A percentile compares a stretch with the other conserved stretches of the same genome.
phyloP scores from a whole-genome alignment of 1,140 invertebrate genomes.

The Argopecten irradians region DNA sequence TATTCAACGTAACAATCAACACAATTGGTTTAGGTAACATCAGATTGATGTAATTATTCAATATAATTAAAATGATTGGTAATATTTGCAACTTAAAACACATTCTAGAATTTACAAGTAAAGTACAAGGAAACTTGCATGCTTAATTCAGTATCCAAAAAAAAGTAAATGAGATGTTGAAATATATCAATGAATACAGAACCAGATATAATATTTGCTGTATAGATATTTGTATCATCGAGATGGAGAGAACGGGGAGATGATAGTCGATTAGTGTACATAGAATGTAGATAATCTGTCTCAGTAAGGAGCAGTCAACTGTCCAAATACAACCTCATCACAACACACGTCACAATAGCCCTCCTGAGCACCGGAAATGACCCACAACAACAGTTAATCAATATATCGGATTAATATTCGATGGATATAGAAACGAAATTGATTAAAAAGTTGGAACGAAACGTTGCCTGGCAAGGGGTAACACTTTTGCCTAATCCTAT shows the following conservation, averaged over 20 bases:
- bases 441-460: conserved; percentile 8
- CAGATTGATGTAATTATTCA: too few species aligned
- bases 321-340: background rate
- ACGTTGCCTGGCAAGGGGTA: background rate
- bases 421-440: conserved; percentile 11
- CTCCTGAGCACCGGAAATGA: background rate
- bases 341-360: background rate
- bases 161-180: too few species aligned
- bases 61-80: too few species aligned
- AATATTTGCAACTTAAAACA: too few species aligned
- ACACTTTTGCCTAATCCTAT: background rate
- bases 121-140: too few species aligned
- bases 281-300: background rate
- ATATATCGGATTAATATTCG: conserved; percentile 12
- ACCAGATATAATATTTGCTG: too few species aligned
- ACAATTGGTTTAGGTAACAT: too few species aligned
- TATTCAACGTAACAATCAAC: too few species aligned
- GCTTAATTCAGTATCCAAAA: too few species aligned
- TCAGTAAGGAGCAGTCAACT: background rate
- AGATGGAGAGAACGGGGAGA: background rate
- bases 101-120: too few species aligned
- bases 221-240: background rate
- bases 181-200: too few species aligned
- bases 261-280: background rate
- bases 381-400: background rate